These are phyloP conservation scores for Acanthosepion esculentum DNA, from an alignment of 2,888 invertebrate species.

Conservation along the genomic window DNA sequence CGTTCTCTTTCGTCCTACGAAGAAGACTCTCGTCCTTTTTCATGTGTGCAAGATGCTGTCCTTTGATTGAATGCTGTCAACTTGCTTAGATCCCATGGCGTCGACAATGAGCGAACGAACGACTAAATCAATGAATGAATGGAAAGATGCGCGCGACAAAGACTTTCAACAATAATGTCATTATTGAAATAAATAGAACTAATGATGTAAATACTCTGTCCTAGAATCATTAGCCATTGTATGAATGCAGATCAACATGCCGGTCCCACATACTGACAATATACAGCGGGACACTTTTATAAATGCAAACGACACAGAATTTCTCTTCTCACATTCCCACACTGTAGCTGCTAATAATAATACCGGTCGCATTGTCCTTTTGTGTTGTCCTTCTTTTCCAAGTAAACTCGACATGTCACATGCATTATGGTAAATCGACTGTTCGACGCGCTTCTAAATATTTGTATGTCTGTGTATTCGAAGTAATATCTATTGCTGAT, in stretches of 20 bases:
- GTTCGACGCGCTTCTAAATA: neutral
- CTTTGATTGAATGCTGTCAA: neutral
- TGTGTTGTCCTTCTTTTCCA: neutral
- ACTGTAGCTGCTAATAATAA: neutral
- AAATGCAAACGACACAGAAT: neutral
- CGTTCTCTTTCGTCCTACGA: neutral
- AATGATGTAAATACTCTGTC: neutral
- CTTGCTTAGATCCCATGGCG: neutral
- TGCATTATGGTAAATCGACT: neutral
- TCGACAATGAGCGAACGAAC: neutral
- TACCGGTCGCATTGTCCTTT: neutral
- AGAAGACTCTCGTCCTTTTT: neutral
- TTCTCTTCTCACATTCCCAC: neutral
- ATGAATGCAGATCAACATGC: neutral
- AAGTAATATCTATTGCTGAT: neutral
- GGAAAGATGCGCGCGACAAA: neutral
- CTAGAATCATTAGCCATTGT: neutral
- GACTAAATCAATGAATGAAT: neutral
- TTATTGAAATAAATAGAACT: conserved; percentile 12
- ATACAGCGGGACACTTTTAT: neutral
- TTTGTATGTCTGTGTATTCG: neutral
- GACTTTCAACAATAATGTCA: neutral
- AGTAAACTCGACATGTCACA: neutral
- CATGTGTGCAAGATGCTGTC: neutral
- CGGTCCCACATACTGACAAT: conserved; percentile 22